Evolutionary conservation across 2,113 vertebrate genomes (phyloP).

Genomic region (Phyllostomus discolor): DNA sequence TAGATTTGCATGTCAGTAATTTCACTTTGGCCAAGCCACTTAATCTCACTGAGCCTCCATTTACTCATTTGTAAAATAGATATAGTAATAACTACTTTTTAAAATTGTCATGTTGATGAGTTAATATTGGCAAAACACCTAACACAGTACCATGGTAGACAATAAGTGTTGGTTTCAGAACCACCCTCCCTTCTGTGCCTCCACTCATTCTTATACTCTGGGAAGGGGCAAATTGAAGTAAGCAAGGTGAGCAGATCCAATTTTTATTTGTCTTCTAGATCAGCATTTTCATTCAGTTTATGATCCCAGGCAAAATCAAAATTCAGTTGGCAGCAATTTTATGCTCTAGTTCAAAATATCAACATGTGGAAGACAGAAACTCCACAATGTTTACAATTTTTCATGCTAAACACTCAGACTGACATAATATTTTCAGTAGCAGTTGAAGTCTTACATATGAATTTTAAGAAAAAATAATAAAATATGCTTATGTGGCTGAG

Average conservation of each 20-base stretch:
- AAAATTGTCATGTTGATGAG: not conserved
- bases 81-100: not conserved
- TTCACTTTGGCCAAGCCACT: not conserved
- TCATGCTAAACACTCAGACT: slow-evolving; percentile 39
- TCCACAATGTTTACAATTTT: slow-evolving; percentile 14
- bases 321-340: slow-evolving; percentile 10
- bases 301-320: slow-evolving; percentile 21
- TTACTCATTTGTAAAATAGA: not conserved
- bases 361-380: not conserved
- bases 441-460: slow-evolving; percentile 23
- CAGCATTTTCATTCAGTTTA: slow-evolving; percentile 27
- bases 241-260: not conserved
- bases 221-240: not conserved
- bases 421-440: slow-evolving; percentile 29
- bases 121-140: not conserved
- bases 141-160: not conserved
- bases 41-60: not conserved
- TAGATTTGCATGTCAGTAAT: not conserved
- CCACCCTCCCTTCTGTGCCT: not conserved
- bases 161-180: not conserved
- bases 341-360: slow-evolving; percentile 34
- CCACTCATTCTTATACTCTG: not conserved
- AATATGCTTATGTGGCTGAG: not conserved
- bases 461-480: not conserved
- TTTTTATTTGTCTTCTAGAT: not conserved